Conservation (phyloP, 1,140 invertebrate genomes). For the Drosophila tani region DNA sequence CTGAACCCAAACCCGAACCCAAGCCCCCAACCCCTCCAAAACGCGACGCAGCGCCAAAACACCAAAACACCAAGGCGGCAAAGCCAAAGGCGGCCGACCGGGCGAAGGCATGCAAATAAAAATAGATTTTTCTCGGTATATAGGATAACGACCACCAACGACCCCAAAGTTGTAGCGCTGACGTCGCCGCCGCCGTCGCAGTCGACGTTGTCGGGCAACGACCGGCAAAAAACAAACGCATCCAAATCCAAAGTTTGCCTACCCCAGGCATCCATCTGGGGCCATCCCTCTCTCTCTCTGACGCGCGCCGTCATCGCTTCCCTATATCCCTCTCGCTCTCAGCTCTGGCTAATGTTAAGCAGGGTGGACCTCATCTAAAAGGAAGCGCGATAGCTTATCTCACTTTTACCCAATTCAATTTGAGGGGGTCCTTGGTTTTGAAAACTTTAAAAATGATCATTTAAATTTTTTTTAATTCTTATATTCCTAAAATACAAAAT, state of each 20-base stretch:
- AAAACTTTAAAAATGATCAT: no score
- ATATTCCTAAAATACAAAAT: no score
- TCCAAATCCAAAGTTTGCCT: slow-evolving; percentile 45
- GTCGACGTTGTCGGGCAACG: slow-evolving; percentile 60
- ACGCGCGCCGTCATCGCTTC: not conserved
- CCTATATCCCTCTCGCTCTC: slow-evolving; percentile 28
- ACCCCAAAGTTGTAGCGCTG: slow-evolving; percentile 70
- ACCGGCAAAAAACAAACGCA: slow-evolving; percentile 69
- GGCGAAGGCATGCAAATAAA: slow-evolving; percentile 67
- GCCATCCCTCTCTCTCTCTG: not conserved
- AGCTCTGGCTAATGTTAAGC: slow-evolving; percentile 5
- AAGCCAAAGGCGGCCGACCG: slow-evolving; percentile 36
- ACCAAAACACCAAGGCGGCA: not conserved
- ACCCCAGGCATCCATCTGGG: slow-evolving; percentile 26
- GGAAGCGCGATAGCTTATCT: not conserved
- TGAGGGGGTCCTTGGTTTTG: no score
- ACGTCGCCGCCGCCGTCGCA: not conserved
- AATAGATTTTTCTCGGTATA: slow-evolving; percentile 85
- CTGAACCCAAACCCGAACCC: not conserved
- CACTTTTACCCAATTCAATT: not conserved
- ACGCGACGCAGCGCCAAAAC: slow-evolving; percentile 10
- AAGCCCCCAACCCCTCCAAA: not conserved
- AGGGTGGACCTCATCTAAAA: slow-evolving; percentile 19
- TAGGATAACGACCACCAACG: slow-evolving; percentile 85
- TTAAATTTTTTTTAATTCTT: no score